These are phyloP conservation scores for Meloidogyne chitwoodi DNA, from an alignment of 1,140 invertebrate genomes.

Conservation along the genomic window DNA sequence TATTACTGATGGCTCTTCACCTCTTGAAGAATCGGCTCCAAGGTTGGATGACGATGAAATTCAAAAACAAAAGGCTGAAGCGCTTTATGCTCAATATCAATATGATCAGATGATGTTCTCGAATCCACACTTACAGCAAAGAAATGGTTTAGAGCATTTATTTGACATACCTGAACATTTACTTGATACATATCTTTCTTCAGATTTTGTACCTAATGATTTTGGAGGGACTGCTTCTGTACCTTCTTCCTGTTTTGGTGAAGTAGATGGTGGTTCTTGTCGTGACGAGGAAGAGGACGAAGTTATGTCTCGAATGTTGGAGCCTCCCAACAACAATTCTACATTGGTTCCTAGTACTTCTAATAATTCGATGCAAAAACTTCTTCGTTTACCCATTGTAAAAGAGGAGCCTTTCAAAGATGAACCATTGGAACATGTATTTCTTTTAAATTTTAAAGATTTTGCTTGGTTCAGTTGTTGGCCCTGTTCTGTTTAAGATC, in stretches of 20 bases:
- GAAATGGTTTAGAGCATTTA: neutral
- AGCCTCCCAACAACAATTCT: neutral
- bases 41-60: conserved; percentile 14
- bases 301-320: neutral
- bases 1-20: conserved; percentile 5
- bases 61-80: conserved; percentile 20
- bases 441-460: neutral
- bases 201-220: conserved; percentile 3
- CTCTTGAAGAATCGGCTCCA: conserved; percentile 2
- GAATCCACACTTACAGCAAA: neutral
- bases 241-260: neutral
- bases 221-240: neutral
- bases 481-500: too few species aligned
- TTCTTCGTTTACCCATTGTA: neutral
- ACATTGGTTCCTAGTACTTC: conserved; percentile 5
- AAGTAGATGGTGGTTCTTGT: neutral
- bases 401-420: conserved; percentile 11
- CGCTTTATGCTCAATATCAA: conserved; percentile 15
- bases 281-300: neutral
- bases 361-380: neutral
- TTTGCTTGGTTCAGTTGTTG: neutral
- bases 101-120: conserved; percentile 5
- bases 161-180: neutral
- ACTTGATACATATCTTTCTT: neutral
- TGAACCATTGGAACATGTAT: conserved; percentile 8